phyloP scores from a whole-genome alignment of 1,140 invertebrate genomes.

The Drosophila nigrodunni region DNA sequence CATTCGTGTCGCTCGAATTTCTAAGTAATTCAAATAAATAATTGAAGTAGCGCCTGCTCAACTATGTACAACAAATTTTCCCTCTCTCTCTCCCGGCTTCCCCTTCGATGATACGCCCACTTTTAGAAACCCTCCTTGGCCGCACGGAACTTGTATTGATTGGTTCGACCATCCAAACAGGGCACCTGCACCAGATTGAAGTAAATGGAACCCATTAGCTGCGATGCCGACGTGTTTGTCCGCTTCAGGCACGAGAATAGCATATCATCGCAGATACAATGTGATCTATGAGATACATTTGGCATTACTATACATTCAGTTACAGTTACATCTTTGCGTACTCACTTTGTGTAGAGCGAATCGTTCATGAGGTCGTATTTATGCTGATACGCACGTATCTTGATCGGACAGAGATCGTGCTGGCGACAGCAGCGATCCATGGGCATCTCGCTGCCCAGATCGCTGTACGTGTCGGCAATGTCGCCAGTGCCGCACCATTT shows the following conservation, averaged over 20 bases:
- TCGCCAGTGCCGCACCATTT: constrained; percentile 96
- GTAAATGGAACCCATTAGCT: constrained; percentile 94
- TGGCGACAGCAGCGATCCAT: constrained; percentile 93
- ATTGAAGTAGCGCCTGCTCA: constrained; percentile 42
- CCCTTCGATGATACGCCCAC: too few species aligned
- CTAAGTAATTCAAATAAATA: constrained; percentile 50
- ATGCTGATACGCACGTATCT: constrained; percentile 89
- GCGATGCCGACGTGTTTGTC: constrained; percentile 88
- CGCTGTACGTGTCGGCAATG: constrained; percentile 92
- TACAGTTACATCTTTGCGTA: neutral
- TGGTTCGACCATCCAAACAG: constrained; percentile 88
- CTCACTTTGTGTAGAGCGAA: constrained; percentile 93
- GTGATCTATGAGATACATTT: constrained; percentile 86
- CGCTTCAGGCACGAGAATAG: constrained; percentile 93
- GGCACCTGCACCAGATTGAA: constrained; percentile 92
- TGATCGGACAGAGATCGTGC: constrained; percentile 92
- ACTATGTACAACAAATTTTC: constrained; percentile 37
- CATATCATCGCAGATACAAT: constrained; percentile 93
- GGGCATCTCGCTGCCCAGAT: constrained; percentile 89
- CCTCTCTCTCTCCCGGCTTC: too few species aligned
- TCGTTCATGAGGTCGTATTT: constrained; percentile 93
- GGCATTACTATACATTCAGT: constrained; percentile 17
- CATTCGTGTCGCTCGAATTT: constrained; percentile 20
- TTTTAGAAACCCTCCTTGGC: constrained; percentile 79
- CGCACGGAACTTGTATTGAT: constrained; percentile 74